Evolutionary conservation across 2,888 invertebrate genomes (phyloP).

Genomic region (Geophilus truncorum): DNA sequence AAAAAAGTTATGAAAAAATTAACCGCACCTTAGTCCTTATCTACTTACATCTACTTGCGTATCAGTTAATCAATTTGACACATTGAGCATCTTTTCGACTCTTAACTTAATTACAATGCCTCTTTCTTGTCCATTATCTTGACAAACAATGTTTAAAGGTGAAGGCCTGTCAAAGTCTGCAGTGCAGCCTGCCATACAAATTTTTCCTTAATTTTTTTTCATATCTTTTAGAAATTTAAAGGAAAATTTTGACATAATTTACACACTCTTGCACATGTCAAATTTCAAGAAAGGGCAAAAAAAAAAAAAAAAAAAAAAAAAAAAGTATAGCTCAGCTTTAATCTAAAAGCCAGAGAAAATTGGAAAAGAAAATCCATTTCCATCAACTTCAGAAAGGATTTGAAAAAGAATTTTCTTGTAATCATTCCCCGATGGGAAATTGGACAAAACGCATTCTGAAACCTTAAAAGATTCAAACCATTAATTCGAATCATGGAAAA

Average conservation of each 20-base stretch:
- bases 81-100: no score
- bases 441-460: not conserved
- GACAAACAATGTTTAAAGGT: no score
- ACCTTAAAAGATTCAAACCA: not conserved
- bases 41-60: no score
- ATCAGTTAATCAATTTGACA: no score
- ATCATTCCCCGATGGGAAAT: not conserved
- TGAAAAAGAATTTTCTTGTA: not conserved
- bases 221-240: not conserved
- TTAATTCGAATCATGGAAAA: not conserved
- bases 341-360: not conserved
- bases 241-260: not conserved
- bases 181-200: not conserved
- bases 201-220: not conserved
- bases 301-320: not conserved
- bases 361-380: not conserved
- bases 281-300: not conserved
- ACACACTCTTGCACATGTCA: not conserved
- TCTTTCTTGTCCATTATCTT: no score
- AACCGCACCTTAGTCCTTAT: no score
- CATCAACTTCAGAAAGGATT: not conserved
- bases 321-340: not conserved
- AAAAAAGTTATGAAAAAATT: no score
- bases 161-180: no score
- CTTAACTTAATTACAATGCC: no score